A percentile compares a stretch with the other conserved stretches of the same genome.
Evolutionary conservation across 2,113 vertebrate genomes (phyloP).

Genomic region (Corythaeola cristata): DNA sequence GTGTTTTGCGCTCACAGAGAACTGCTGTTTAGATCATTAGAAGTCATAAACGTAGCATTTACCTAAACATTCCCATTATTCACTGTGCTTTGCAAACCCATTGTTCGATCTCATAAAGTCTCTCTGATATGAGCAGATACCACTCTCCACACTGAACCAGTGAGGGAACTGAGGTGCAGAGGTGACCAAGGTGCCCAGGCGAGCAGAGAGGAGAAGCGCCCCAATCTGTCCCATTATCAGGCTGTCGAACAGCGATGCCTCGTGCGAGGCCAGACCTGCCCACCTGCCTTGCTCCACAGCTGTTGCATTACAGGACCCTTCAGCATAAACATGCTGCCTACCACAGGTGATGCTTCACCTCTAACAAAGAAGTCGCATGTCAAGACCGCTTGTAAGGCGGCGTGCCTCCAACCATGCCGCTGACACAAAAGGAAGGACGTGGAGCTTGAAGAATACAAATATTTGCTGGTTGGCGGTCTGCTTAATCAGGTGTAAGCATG

Average conservation of each 20-base stretch:
- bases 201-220: not conserved
- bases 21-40: not conserved
- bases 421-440: not conserved
- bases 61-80: not conserved
- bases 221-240: rapidly evolving
- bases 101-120: not conserved
- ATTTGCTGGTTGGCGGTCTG: not conserved
- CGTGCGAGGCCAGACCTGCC: not conserved
- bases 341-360: not conserved
- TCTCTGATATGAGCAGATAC: not conserved
- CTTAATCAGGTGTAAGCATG: not conserved
- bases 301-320: not conserved
- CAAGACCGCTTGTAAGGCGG: not conserved
- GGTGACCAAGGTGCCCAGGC: rapidly evolving
- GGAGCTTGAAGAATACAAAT: not conserved
- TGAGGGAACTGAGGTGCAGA: not conserved
- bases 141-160: not conserved
- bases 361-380: not conserved
- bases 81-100: not conserved
- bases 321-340: not conserved
- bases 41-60: not conserved
- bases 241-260: not conserved
- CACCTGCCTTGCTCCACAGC: not conserved
- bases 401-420: not conserved
- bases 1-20: not conserved